These are phyloP conservation scores for Delphinus delphis DNA, from an alignment of 2,113 vertebrate genomes.

Conservation along the genomic window DNA sequence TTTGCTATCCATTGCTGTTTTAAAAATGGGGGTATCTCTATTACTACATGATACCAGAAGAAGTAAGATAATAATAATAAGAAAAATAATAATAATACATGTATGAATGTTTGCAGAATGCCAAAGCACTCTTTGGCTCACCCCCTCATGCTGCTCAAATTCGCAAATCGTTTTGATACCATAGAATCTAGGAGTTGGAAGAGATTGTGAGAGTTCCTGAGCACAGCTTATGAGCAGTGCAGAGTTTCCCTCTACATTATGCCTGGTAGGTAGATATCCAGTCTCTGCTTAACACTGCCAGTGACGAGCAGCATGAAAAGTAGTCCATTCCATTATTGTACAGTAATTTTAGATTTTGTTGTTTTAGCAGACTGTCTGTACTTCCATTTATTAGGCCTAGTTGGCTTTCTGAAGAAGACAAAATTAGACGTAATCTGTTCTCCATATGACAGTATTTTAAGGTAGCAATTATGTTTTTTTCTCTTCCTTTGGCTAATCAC, in stretches of 20 bases:
- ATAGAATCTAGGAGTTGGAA: slow-evolving; percentile 1
- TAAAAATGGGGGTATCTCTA: not conserved
- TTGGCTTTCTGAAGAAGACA: slow-evolving; percentile 1
- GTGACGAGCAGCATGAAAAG: not conserved
- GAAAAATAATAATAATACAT: not conserved
- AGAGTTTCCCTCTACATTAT: not conserved
- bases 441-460: not conserved
- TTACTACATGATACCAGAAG: not conserved
- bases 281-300: not conserved
- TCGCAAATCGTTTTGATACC: not conserved
- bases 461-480: not conserved
- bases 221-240: not conserved
- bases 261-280: not conserved
- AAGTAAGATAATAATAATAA: not conserved
- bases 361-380: not conserved
- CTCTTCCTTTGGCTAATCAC: not conserved
- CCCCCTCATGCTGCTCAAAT: not conserved
- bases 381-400: slow-evolving; percentile 27
- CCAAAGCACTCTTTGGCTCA: not conserved
- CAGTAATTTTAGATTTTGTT: not conserved
- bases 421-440: slow-evolving; percentile 1
- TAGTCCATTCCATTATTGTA: not conserved
- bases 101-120: not conserved
- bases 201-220: not conserved
- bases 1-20: not conserved